Base-by-base conservation (phyloP, 1,140 invertebrate species). In the Drosophila ambigua region DNA sequence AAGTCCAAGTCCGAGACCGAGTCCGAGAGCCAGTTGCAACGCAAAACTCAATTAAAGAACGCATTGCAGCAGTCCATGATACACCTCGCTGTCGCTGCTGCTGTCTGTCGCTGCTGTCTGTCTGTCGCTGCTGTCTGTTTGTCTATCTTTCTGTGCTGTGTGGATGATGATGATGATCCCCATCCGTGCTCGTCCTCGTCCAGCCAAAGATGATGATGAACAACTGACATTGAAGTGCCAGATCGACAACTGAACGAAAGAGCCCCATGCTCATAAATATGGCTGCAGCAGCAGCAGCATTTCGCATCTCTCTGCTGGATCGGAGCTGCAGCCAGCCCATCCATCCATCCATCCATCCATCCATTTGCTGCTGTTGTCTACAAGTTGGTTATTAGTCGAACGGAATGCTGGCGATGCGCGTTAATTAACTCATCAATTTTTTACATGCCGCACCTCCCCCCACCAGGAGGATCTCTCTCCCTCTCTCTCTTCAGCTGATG, bases 371-470 rank as follows among this genome's bases (percentile, higher is more conserved):
- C 71, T 74, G 74, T 82, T 83, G 77, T 87, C 82, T 87, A 87
- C 83, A 88, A 87, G 64, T 88, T 89, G 84, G 83, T 88, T 88
- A 88, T 88, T 88, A 88, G 83, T 89, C 84, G 84, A 74, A 77
- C 79, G 83, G 83, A 88, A 88, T 88, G 83, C 77, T 89, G 84
- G 76, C 83, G 76, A 88, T 88, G 83, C 83, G 83, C 83, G 83
- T 88, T 88, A 88, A 88, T 88, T 88, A 88, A 88, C 83, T 88
- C 79, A 88, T 88, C 84, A 88, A 88, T 88, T 88, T 88, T 84
- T 87, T 83, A 20, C 20, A 20, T 20, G 20, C 20, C 20, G 20
- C 20, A 20, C 60, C 9, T 13, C 4, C 35, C 35, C 35, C 35
- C 35, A 39, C 49, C 55, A 20, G 28, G 28, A 31, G 31, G 31